A percentile compares a stretch with the other conserved stretches of the same genome.
Conservation (phyloP, 2,797 vertebrate species). For the Hozukius guyotensis region DNA sequence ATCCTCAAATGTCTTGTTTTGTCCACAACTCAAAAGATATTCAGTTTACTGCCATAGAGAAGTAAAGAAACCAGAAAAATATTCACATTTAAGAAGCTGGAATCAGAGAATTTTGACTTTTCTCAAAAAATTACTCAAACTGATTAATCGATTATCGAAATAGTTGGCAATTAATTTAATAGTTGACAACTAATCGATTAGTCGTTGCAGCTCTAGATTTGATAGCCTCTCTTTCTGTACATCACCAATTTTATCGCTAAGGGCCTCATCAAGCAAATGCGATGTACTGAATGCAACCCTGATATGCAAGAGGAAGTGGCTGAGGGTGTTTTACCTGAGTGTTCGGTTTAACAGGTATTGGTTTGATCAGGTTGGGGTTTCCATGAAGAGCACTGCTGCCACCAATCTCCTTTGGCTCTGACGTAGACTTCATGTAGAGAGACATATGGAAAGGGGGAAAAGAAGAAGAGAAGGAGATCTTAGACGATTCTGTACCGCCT, state of each 20-base stretch:
- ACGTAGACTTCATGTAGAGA: constrained; percentile 75
- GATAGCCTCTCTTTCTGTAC: not conserved
- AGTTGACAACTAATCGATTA: too few species aligned
- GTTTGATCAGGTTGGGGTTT: constrained; percentile 96
- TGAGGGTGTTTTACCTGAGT: constrained; percentile 67
- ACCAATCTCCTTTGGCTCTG: constrained; percentile 94
- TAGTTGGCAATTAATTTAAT: too few species aligned
- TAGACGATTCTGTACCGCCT: not conserved
- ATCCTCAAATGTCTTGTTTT: too few species aligned
- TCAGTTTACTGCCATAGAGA: too few species aligned
- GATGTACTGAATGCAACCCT: not conserved
- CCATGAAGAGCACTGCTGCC: constrained; percentile 88
- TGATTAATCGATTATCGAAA: too few species aligned
- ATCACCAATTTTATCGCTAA: not conserved
- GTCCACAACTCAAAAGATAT: too few species aligned
- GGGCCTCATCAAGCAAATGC: not conserved
- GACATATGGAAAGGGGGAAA: not conserved
- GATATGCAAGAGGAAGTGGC: not conserved
- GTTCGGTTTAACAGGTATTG: constrained; percentile 93
- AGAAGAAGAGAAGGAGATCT: not conserved
- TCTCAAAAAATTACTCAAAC: too few species aligned
- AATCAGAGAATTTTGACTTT: too few species aligned
- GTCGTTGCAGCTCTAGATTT: too few species aligned
- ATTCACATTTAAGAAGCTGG: too few species aligned
- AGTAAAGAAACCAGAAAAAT: too few species aligned